Evolutionary conservation across 2,888 invertebrate genomes (phyloP).

Genomic region (Diadromus collaris): DNA sequence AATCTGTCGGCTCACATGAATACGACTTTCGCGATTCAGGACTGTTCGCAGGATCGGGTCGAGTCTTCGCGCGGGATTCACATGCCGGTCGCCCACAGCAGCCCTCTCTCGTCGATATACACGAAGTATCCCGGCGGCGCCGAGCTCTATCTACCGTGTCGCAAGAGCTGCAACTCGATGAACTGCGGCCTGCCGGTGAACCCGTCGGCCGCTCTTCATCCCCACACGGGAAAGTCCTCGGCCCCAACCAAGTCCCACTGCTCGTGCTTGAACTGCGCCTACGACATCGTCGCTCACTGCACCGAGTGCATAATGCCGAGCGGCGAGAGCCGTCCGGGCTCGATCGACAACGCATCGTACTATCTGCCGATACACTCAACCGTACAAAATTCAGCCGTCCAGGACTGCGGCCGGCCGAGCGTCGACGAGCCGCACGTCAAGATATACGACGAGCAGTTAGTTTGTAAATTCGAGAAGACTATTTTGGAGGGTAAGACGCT

Average conservation of each 20-base stretch:
- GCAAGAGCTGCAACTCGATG: constrained; percentile 71
- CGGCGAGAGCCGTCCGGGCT: constrained; percentile 63
- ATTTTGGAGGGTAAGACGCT: constrained; percentile 63
- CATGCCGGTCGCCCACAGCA: constrained; percentile 65
- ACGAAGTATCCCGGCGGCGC: constrained; percentile 67
- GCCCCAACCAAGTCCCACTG: constrained; percentile 66
- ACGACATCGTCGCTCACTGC: constrained; percentile 72
- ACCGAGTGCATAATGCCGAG: constrained; percentile 71
- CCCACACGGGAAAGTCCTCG: constrained; percentile 61
- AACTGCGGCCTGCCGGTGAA: constrained; percentile 70
- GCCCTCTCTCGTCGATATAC: constrained; percentile 66
- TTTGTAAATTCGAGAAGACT: constrained; percentile 68
- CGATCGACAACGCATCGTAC: constrained; percentile 72
- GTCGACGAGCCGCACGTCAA: constrained; percentile 64
- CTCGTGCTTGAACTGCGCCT: constrained; percentile 71
- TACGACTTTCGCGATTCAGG: constrained; percentile 65
- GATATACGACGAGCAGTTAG: constrained; percentile 66
- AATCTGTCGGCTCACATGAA: constrained; percentile 62
- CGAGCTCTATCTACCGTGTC: constrained; percentile 72
- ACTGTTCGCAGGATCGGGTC: constrained; percentile 65
- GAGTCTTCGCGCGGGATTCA: constrained; percentile 68
- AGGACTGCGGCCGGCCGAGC: constrained; percentile 65
- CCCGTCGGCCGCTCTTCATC: constrained; percentile 58
- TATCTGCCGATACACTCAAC: constrained; percentile 69
- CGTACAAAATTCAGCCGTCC: constrained; percentile 67